Evolutionary conservation across 2,797 vertebrate genomes (phyloP).

Genomic region (Pseudocheirus occidentalis): DNA sequence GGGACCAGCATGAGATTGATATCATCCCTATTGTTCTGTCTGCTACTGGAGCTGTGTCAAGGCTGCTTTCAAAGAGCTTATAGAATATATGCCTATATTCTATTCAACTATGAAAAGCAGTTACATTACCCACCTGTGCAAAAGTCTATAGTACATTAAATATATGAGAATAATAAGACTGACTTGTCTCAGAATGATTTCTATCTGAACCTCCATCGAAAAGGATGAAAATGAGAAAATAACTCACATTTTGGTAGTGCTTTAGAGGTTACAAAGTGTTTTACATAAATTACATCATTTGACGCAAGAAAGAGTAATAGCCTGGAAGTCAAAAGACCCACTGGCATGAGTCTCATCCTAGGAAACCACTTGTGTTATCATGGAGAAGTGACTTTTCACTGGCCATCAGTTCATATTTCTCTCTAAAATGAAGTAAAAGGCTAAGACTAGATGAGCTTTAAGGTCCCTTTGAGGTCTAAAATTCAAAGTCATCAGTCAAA

Average conservation of each 20-base stretch:
- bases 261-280: not conserved
- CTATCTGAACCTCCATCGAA: not conserved
- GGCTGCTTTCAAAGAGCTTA: not conserved
- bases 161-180: not conserved
- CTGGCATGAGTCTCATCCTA: not conserved
- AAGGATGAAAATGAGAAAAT: not conserved
- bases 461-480: not conserved
- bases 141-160: not conserved
- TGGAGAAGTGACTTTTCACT: not conserved
- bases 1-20: not conserved
- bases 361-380: not conserved
- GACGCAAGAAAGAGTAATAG: not conserved
- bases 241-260: not conserved
- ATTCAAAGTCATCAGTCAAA: constrained; percentile 33
- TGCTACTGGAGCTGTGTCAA: not conserved
- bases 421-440: not conserved
- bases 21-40: not conserved
- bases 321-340: not conserved
- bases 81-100: not conserved
- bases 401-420: not conserved
- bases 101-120: not conserved
- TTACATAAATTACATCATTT: not conserved
- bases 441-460: not conserved
- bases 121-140: not conserved
- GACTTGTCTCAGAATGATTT: not conserved